These are phyloP conservation scores for Eulemur macaco DNA, from an alignment of 2,113 vertebrate genomes.

Conservation along the genomic window DNA sequence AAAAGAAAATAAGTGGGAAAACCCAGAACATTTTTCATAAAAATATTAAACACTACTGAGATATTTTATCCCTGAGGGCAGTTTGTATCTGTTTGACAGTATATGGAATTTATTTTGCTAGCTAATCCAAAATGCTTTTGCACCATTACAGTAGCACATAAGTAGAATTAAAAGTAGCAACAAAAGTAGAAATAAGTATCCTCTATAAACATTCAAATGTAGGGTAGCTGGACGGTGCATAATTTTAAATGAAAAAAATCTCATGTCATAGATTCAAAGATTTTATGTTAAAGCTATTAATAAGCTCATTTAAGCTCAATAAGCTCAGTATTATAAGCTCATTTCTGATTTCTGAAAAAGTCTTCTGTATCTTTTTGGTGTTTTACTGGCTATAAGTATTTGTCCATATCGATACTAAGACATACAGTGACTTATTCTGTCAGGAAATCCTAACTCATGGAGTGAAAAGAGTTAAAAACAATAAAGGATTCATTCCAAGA, in stretches of 20 bases:
- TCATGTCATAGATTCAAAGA: not conserved
- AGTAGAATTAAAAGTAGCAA: slow-evolving; percentile 59
- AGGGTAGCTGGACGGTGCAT: slow-evolving; percentile 42
- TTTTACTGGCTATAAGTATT: slow-evolving; percentile 41
- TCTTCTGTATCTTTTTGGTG: not conserved
- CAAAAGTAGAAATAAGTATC: slow-evolving; percentile 13
- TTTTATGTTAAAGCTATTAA: slow-evolving; percentile 50
- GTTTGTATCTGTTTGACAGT: slow-evolving; percentile 19
- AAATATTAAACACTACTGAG: slow-evolving; percentile 32
- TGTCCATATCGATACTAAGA: not conserved
- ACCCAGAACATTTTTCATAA: not conserved
- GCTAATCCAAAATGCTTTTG: slow-evolving; percentile 65
- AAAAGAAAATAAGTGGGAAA: slow-evolving; percentile 50
- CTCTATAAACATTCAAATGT: slow-evolving; percentile 53
- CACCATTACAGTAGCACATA: slow-evolving; percentile 54
- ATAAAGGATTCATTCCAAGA: slow-evolving; percentile 43
- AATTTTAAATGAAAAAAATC: slow-evolving; percentile 60
- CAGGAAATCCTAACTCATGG: slow-evolving; percentile 18
- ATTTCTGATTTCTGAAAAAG: not conserved
- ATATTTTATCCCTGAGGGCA: slow-evolving; percentile 23
- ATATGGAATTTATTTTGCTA: slow-evolving; percentile 55
- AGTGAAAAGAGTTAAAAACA: slow-evolving; percentile 10
- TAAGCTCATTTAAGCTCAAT: not conserved
- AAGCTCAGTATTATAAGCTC: not conserved
- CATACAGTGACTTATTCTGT: not conserved